Conservation (phyloP, 2,888 invertebrate genomes). For the Amaurobius ferox region DNA sequence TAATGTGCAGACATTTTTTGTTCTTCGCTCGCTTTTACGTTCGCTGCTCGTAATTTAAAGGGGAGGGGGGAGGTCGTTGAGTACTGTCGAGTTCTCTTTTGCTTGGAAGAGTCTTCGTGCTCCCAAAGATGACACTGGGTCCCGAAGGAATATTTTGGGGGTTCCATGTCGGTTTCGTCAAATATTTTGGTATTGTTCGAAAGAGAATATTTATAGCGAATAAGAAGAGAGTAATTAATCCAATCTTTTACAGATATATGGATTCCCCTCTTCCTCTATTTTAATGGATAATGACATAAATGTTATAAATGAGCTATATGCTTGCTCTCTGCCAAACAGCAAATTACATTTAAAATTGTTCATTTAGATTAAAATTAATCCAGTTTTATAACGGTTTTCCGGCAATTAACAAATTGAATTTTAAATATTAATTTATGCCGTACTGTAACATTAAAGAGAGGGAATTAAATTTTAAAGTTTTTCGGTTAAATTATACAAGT, state of each 20-base stretch:
- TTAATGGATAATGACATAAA: neutral
- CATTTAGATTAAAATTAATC: too few species aligned
- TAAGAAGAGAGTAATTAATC: neutral
- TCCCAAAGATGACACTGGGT: conserved; percentile 8
- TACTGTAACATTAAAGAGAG: too few species aligned
- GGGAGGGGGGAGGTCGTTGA: neutral
- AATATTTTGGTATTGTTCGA: conserved; percentile 7
- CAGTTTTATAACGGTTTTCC: too few species aligned
- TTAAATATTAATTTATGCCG: too few species aligned
- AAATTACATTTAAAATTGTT: too few species aligned
- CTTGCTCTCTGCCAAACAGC: too few species aligned
- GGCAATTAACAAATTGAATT: too few species aligned
- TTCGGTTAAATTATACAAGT: too few species aligned
- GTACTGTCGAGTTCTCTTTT: conserved; percentile 27
- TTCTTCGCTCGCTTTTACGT: conserved; percentile 20
- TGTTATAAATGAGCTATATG: too few species aligned
- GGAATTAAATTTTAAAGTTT: too few species aligned
- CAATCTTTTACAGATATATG: neutral
- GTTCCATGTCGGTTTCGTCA: conserved; percentile 20
- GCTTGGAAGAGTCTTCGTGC: neutral
- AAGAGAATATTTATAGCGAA: neutral
- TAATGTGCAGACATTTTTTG: conserved; percentile 64
- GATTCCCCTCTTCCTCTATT: neutral
- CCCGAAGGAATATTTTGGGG: neutral
- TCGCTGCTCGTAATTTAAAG: conserved; percentile 25